These are phyloP conservation scores for Egretta garzetta DNA, from an alignment of 2,113 vertebrate genomes.

Conservation along the genomic window DNA sequence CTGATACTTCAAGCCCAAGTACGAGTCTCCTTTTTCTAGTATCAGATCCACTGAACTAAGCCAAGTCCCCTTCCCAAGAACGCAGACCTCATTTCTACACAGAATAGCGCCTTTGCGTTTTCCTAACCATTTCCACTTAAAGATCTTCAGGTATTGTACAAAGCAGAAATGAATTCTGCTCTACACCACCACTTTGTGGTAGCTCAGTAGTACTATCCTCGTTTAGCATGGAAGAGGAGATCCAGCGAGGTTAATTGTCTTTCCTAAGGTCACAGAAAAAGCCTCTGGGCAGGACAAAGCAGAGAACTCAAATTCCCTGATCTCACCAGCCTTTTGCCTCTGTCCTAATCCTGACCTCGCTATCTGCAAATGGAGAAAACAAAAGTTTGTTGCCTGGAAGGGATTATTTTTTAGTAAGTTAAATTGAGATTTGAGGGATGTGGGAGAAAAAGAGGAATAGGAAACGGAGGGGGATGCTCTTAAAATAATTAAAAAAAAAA, in stretches of 20 bases:
- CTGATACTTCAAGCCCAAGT: background rate
- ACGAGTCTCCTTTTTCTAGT: background rate
- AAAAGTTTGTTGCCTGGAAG: constrained; percentile 23
- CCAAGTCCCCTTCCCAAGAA: background rate
- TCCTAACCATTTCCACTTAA: background rate
- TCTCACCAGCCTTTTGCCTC: background rate
- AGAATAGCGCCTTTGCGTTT: background rate
- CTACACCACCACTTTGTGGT: constrained; percentile 60
- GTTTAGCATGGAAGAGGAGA: constrained; percentile 17
- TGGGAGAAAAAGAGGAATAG: background rate
- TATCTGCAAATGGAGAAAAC: background rate
- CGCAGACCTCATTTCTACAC: background rate
- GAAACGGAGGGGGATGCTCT: background rate
- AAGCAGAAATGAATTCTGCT: constrained; percentile 39
- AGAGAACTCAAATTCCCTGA: constrained; percentile 8
- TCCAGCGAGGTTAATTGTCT: constrained; percentile 52
- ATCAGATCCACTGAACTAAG: background rate
- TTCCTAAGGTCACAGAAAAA: constrained; percentile 51
- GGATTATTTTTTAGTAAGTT: background rate
- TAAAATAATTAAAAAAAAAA: background rate
- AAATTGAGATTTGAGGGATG: background rate
- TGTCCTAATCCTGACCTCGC: background rate
- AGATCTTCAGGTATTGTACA: background rate
- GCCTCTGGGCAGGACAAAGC: constrained; percentile 50
- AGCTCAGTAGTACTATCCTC: constrained; percentile 16